A percentile compares a stretch with the other conserved stretches of the same genome.
phyloP scores from a whole-genome alignment of 2,888 invertebrate genomes.

The Machimus atricapillus region DNA sequence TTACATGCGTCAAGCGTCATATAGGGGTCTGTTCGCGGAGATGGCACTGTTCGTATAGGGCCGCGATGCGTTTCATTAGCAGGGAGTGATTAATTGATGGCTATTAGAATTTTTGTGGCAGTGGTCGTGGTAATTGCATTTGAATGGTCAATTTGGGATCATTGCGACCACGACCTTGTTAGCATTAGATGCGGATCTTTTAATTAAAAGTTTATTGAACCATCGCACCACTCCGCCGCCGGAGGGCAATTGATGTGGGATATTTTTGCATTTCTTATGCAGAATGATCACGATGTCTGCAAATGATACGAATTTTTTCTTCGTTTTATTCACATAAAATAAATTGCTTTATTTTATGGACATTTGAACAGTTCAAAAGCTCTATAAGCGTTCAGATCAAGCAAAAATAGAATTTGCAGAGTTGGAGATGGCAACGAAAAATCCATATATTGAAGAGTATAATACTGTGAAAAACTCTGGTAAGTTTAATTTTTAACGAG shows the following conservation, averaged over 20 bases:
- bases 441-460: too few relatives aligned
- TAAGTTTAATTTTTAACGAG: too few relatives aligned
- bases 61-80: slow-evolving; percentile 16
- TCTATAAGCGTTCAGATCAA: too few relatives aligned
- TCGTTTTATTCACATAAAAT: background rate
- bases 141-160: slow-evolving; percentile 46
- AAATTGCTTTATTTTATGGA: background rate
- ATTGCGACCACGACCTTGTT: slow-evolving; percentile 41
- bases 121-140: slow-evolving; percentile 43
- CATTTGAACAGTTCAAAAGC: too few relatives aligned
- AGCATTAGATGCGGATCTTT: slow-evolving; percentile 38
- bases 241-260: slow-evolving; percentile 20
- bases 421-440: too few relatives aligned
- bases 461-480: too few relatives aligned
- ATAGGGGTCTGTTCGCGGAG: slow-evolving; percentile 14
- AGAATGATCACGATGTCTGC: background rate
- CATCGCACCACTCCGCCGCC: background rate
- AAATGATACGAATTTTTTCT: background rate
- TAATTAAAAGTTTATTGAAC: slow-evolving; percentile 36
- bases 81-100: slow-evolving; percentile 41
- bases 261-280: background rate
- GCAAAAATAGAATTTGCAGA: too few relatives aligned
- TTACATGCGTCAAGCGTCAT: background rate
- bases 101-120: slow-evolving; percentile 41
- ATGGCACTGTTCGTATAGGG: slow-evolving; percentile 12